Conservation (phyloP, 1,140 invertebrate species). For the Drosophila carrolli region DNA sequence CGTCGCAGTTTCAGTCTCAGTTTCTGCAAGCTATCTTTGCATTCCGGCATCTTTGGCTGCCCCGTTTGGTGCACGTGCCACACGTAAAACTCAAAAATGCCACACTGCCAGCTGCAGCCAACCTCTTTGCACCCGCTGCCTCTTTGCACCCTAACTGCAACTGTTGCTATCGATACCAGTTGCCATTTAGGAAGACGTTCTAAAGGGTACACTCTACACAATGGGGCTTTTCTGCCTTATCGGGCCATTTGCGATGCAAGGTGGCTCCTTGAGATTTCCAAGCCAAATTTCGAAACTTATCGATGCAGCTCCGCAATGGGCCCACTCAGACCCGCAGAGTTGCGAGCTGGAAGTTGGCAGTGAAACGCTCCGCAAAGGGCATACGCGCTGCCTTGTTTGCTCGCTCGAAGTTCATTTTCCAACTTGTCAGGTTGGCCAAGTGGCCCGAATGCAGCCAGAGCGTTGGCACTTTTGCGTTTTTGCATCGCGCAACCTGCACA, state of each 20-base stretch:
- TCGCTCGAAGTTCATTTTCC: constrained; percentile 3
- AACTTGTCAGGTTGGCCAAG: constrained; percentile 12
- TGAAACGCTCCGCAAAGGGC: constrained; percentile 1
- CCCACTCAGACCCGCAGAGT: not conserved
- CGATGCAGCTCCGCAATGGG: not conserved
- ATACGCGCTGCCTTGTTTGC: not conserved
- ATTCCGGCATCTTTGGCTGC: constrained; percentile 21
- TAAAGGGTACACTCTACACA: constrained; percentile 4
- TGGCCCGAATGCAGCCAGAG: not conserved
- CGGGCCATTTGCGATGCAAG: constrained; percentile 5
- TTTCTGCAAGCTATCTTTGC: constrained; percentile 27
- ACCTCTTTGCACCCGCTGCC: constrained; percentile 19
- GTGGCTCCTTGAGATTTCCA: constrained; percentile 22
- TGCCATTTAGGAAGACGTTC: constrained; percentile 1
- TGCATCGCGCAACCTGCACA: constrained; percentile 28
- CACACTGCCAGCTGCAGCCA: constrained; percentile 59
- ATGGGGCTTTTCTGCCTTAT: constrained; percentile 1
- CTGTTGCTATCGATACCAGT: constrained; percentile 62
- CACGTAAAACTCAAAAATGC: constrained; percentile 74
- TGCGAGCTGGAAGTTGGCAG: not conserved
- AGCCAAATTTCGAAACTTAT: constrained; percentile 12
- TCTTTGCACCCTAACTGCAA: constrained; percentile 29
- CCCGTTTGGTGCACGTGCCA: constrained; percentile 48
- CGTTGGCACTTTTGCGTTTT: constrained; percentile 15
- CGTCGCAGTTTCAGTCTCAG: constrained; percentile 7